Conservation (phyloP, 2,888 invertebrate species). For the Chamaedrilus cognettii region DNA sequence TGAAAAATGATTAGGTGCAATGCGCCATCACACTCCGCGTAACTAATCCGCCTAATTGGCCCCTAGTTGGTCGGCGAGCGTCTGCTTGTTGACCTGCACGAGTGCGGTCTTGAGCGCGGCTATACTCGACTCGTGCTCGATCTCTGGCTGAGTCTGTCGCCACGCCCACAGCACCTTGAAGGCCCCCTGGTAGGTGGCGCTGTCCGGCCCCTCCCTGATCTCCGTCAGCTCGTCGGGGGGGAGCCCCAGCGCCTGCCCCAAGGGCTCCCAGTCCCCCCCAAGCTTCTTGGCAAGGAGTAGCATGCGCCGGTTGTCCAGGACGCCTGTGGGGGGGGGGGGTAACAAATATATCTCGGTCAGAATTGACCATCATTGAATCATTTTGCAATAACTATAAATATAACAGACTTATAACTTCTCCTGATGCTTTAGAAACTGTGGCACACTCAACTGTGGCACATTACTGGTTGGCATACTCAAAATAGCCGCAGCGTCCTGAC, state of each 20-base stretch:
- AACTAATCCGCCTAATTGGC: no score
- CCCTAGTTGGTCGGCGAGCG: constrained; percentile 21
- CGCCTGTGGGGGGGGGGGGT: not conserved
- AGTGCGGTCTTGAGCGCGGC: constrained; percentile 16
- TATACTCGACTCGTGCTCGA: constrained; percentile 1
- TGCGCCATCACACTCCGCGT: no score
- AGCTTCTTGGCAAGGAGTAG: constrained; percentile 28
- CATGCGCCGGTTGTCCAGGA: constrained; percentile 26
- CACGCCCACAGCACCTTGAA: constrained; percentile 33
- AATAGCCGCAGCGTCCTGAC: no score
- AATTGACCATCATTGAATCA: no score
- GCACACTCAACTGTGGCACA: no score
- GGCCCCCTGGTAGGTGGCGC: constrained; percentile 27
- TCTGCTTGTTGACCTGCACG: constrained; percentile 6
- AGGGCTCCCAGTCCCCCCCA: constrained; percentile 20
- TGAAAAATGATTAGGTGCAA: no score
- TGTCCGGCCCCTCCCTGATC: constrained; percentile 25
- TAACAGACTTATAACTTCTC: no score
- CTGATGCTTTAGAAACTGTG: no score
- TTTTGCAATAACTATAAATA: no score
- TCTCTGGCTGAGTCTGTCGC: constrained; percentile 11
- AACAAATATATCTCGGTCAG: no score
- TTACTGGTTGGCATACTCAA: no score
- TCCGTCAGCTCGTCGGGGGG: constrained; percentile 28
- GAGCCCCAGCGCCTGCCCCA: constrained; percentile 24